Evolutionary conservation across 2,113 vertebrate genomes (phyloP).

Genomic region (Amazona vittata): DNA sequence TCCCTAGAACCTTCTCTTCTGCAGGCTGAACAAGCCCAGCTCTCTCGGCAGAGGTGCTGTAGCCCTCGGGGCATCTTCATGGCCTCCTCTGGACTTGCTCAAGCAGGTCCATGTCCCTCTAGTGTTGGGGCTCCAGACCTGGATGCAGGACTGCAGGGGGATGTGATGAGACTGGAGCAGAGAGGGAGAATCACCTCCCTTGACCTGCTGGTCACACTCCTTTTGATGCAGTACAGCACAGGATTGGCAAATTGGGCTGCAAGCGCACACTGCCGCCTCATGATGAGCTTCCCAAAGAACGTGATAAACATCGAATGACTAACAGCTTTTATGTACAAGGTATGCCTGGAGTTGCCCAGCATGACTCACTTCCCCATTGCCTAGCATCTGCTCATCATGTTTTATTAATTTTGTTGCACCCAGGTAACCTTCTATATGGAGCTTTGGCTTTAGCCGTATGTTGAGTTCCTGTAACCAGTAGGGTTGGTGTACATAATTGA

Average conservation of each 20-base stretch:
- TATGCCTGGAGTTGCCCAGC: background rate
- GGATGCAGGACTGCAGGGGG: background rate
- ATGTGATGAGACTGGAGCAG: background rate
- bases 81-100: background rate
- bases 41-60: background rate
- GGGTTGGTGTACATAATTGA: background rate
- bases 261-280: background rate
- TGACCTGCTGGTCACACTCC: background rate
- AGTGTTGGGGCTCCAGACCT: background rate
- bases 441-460: background rate
- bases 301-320: background rate
- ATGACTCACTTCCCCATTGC: background rate
- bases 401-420: background rate
- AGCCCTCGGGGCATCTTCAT: background rate
- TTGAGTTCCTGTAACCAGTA: background rate
- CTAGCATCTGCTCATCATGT: rapidly evolving
- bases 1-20: background rate
- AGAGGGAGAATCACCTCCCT: background rate
- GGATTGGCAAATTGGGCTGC: background rate
- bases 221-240: background rate
- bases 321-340: background rate
- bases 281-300: background rate
- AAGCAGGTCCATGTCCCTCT: background rate
- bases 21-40: background rate
- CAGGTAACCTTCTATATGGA: rapidly evolving